These are phyloP conservation scores for Elachura formosa DNA, from an alignment of 2,113 vertebrate species.

Conservation along the genomic window DNA sequence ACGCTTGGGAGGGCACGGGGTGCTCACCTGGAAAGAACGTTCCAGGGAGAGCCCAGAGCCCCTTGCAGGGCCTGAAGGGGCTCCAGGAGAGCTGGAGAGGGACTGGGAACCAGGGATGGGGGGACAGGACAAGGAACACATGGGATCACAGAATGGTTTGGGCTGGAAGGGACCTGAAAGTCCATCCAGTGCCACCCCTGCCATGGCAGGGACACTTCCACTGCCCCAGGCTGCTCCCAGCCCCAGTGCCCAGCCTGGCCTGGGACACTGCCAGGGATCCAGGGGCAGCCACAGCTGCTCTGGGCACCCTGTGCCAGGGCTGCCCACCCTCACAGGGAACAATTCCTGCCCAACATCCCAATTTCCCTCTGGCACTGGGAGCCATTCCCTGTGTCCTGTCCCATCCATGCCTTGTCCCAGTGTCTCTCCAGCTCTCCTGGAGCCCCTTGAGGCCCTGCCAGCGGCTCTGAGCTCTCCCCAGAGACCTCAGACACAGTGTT, in stretches of 20 bases:
- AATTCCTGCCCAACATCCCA: not conserved
- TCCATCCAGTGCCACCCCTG: accelerated
- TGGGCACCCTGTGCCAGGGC: not conserved
- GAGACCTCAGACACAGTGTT: not conserved
- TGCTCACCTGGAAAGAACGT: not conserved
- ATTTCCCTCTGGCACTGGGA: not conserved
- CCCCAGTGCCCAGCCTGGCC: accelerated
- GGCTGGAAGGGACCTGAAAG: not conserved
- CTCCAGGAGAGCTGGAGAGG: not conserved
- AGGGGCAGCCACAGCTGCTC: not conserved
- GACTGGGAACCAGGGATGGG: not conserved
- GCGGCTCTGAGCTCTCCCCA: not conserved
- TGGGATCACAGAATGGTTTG: not conserved
- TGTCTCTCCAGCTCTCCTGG: not conserved
- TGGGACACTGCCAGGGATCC: not conserved
- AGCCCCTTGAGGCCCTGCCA: accelerated
- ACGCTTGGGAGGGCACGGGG: not conserved
- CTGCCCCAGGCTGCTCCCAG: accelerated
- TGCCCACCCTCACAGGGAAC: accelerated
- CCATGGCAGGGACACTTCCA: not conserved
- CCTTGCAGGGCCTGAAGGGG: not conserved
- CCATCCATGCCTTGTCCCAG: not conserved
- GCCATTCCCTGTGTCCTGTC: not conserved
- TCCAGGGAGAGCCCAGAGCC: not conserved
- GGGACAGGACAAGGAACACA: not conserved